Base-by-base conservation (phyloP, 2,888 invertebrate species). In the Drosophila mimetica region DNA sequence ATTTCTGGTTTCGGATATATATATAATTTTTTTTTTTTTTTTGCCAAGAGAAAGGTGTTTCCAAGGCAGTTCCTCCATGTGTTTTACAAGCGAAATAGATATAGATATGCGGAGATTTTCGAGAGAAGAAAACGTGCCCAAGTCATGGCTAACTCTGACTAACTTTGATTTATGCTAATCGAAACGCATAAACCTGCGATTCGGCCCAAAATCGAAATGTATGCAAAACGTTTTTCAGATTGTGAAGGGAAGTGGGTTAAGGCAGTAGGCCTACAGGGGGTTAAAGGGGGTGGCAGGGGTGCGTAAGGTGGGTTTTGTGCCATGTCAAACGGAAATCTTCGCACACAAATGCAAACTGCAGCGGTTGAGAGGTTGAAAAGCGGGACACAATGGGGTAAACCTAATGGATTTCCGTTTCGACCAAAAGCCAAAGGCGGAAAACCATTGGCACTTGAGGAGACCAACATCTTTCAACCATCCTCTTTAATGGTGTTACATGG, bases 371-470 rank as follows among this genome's bases (percentile, higher is more conserved):
- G 48, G 14, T 7, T 13, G 28, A 16, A 36, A 18, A 46, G 46
- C 16, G 48, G 32, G 57, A 28, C 39, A 63, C 51, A 44, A 51
- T 50, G 74, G 72, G 69, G 54, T 60, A 71, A 79, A 74, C 87
- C 79, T 85, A 85, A 85, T 85, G 85, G 87, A 85, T 87, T 87
- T 85, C 85, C 85, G 87, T 65, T 61, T 71, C 73, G 79, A 34
- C 65, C 66, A 59, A 52, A 71, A 71, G 64, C 71, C 79, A 78
- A 76, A 70, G 64, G 71, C 77, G 82, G 74, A 83, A 82, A 80
- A 71, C 79, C 80, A 66, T 73, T 72, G 81, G 70, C 79, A 83
- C 86, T 86, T 81, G 84, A 81, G 74, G 67, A 51, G 69, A 41
- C 36, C 36, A n/a, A 13, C 55, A 36, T 51, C 52, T 50, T 50